Base-by-base conservation (phyloP, 2,797 vertebrate species). In the Ficedula albicollis region DNA sequence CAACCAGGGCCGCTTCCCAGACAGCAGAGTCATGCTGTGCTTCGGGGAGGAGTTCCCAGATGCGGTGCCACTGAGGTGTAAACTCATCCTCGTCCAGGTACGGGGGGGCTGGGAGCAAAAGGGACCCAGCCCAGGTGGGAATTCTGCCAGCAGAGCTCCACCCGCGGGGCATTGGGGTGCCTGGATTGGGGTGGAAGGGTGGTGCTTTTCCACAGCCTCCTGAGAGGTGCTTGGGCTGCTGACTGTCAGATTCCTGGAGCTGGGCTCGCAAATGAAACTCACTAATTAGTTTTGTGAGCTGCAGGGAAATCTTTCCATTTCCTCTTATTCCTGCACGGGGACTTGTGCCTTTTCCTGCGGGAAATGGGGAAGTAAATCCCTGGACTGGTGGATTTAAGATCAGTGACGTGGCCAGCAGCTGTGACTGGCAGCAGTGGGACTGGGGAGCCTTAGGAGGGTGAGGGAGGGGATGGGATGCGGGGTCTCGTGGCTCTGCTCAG, bases 31-130 rank as follows among this genome's bases (percentile, higher is more conserved):
- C 59, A 98, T 98, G 44, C 97, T 99, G 85, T 99, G 99, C 97
- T 99, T 99, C 1, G 99, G 99, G 75, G 99, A 99, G 78, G 99
- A 99, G 92, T 99, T 99, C 78, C 98, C 98, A 0, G 99, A 99
- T 5, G 89, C 98, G 1, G 97, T 95, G 38, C 98, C 97, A 0
- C 97, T 99, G 89, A 98, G 99, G 92, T 98, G 86, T 93, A 99
- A 99, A 81, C 98, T 99, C 95, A 99, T 99, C 82, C 98, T 99
- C 3, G 99, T 99, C 62, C 99, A 99, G 99, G 99, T 99, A 95
- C 32, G 84, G 15, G 63, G 63, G 32, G 3, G 5, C 8, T 64
- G 34, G 18, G 11, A 11, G 3, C 0, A 11, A 63, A 26, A 9
- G 38, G 29, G 29, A 38, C 3, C 21, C 44, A 23, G 25, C 0